Conservation (phyloP, 2,113 vertebrate species). For the Cranoglanis bouderius region DNA sequence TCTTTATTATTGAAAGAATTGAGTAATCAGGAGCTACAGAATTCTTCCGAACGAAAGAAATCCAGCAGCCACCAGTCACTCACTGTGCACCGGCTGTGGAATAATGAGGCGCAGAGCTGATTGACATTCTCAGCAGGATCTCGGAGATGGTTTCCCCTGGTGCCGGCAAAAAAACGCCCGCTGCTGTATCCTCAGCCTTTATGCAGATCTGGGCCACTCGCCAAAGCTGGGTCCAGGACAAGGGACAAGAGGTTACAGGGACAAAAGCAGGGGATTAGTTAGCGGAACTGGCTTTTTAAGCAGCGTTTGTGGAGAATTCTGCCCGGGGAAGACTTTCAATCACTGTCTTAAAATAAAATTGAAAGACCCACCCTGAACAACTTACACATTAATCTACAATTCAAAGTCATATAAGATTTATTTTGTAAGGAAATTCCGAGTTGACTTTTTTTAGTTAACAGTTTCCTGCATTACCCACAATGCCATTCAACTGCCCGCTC, state of each 20-base stretch:
- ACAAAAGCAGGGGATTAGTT: slow-evolving; percentile 50
- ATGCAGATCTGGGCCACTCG: slow-evolving; percentile 54
- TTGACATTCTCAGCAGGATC: slow-evolving; percentile 53
- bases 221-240: slow-evolving; percentile 47
- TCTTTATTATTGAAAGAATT: slow-evolving; percentile 4
- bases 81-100: slow-evolving; percentile 36
- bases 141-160: slow-evolving; percentile 39
- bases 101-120: slow-evolving; percentile 50
- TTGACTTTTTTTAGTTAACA: background rate
- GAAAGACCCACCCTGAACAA: background rate
- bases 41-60: background rate
- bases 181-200: slow-evolving; percentile 45
- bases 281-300: slow-evolving; percentile 35
- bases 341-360: background rate
- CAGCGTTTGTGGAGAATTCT: slow-evolving; percentile 25
- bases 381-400: background rate
- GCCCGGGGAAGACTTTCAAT: slow-evolving; percentile 25
- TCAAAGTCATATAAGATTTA: background rate
- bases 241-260: slow-evolving; percentile 42
- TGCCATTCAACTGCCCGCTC: background rate
- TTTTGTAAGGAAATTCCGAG: background rate
- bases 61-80: slow-evolving; percentile 45
- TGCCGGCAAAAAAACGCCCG: slow-evolving; percentile 40
- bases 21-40: slow-evolving; percentile 37
- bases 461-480: background rate